phyloP scores from a whole-genome alignment of 2,113 vertebrate genomes.

The Rhipidura dahli region DNA sequence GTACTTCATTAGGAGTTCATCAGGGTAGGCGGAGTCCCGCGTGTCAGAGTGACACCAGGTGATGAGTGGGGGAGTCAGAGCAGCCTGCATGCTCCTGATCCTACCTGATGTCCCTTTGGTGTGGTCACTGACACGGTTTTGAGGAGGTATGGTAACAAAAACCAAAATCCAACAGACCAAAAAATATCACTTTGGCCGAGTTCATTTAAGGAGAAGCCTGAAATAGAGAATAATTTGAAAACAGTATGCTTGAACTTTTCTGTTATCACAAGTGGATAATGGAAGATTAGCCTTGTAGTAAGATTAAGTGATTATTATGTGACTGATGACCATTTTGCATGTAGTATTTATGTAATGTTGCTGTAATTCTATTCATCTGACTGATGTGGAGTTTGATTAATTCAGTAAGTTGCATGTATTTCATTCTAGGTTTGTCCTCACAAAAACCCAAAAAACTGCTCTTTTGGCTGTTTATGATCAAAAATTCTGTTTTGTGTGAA shows the following conservation, averaged over 20 bases:
- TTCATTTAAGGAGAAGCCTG: background rate
- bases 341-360: background rate
- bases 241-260: background rate
- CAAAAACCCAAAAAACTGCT: background rate
- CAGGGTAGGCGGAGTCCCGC: background rate
- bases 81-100: background rate
- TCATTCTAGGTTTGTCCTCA: background rate
- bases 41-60: background rate
- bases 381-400: background rate
- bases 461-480: background rate
- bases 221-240: background rate
- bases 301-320: background rate
- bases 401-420: background rate
- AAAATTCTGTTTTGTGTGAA: background rate
- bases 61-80: background rate
- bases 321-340: background rate
- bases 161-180: background rate
- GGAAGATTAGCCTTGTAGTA: background rate
- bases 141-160: background rate
- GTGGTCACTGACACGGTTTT: background rate
- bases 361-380: background rate
- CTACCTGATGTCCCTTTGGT: background rate
- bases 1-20: background rate
- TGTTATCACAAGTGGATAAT: background rate
- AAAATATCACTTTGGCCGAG: background rate